phyloP scores from a whole-genome alignment of 35 echinoderm and acorn worm species.

The Stichopus chloronotus region DNA sequence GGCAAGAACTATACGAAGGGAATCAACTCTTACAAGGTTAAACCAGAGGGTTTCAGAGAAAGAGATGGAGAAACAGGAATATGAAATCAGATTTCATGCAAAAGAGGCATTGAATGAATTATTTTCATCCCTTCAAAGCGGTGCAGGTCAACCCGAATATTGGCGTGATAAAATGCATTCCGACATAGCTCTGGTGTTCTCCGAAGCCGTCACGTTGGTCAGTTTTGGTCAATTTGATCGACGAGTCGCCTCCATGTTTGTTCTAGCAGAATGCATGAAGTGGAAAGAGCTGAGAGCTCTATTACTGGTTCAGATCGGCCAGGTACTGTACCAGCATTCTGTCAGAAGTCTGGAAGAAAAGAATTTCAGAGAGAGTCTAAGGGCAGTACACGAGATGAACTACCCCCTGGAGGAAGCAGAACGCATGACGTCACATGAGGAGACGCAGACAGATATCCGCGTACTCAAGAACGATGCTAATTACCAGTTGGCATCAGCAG shows the following conservation, averaged over 20 bases:
- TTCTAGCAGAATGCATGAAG: constrained; percentile 5
- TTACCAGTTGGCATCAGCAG: constrained; percentile 12
- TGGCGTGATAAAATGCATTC: constrained; percentile 41
- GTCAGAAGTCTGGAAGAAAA: not conserved
- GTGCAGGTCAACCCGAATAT: not conserved
- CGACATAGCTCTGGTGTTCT: constrained; percentile 12
- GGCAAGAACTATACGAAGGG: not conserved
- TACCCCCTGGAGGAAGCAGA: constrained; percentile 31
- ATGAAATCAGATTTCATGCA: constrained; percentile 30
- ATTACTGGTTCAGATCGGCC: constrained; percentile 9
- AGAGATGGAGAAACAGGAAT: not conserved
- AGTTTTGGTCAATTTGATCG: constrained; percentile 30
- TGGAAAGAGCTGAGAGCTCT: constrained; percentile 28
- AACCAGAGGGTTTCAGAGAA: not conserved
- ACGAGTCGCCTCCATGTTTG: constrained; percentile 22
- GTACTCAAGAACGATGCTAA: constrained; percentile 16
- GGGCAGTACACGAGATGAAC: constrained; percentile 24
- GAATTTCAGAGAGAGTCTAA: constrained; percentile 11
- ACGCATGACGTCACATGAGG: not conserved
- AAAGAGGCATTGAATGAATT: constrained; percentile 24
- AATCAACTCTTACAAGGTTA: not conserved
- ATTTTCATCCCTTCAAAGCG: not conserved
- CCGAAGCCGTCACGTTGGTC: constrained; percentile 17
- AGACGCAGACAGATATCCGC: constrained; percentile 11
- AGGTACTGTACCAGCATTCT: constrained; percentile 10